phyloP scores from a whole-genome alignment of 2,113 vertebrate genomes.

The Etia nguti region DNA sequence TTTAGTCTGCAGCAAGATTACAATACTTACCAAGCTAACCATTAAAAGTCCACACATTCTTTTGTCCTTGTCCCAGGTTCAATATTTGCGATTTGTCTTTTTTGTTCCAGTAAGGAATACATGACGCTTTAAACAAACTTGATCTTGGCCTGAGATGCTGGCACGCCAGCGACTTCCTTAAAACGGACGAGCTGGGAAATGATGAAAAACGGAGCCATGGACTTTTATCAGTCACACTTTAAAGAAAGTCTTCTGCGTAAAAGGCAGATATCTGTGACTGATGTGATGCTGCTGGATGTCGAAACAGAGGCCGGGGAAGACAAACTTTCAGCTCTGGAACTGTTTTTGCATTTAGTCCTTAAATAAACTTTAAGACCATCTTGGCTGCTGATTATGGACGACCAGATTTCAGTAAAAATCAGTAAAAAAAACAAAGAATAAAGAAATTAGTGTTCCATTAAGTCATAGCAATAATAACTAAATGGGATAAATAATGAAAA shows the following conservation, averaged over 20 bases:
- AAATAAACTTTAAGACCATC: neutral
- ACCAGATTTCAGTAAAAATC: neutral
- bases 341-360: neutral
- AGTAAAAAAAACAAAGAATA: neutral
- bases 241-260: neutral
- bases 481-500: neutral
- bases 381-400: neutral
- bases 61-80: neutral
- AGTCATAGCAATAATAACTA: neutral
- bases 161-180: neutral
- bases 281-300: neutral
- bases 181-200: neutral
- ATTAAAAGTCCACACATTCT: neutral
- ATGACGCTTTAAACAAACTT: neutral
- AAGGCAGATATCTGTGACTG: neutral
- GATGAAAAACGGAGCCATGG: neutral
- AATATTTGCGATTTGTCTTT: neutral
- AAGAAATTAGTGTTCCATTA: neutral
- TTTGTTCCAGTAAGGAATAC: neutral
- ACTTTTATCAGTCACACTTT: conserved; percentile 7
- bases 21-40: neutral
- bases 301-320: neutral
- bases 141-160: neutral
- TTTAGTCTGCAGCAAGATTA: neutral
- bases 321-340: neutral